These are phyloP conservation scores for Stegastes partitus DNA, from an alignment of 2,113 vertebrate species.

Conservation along the genomic window DNA sequence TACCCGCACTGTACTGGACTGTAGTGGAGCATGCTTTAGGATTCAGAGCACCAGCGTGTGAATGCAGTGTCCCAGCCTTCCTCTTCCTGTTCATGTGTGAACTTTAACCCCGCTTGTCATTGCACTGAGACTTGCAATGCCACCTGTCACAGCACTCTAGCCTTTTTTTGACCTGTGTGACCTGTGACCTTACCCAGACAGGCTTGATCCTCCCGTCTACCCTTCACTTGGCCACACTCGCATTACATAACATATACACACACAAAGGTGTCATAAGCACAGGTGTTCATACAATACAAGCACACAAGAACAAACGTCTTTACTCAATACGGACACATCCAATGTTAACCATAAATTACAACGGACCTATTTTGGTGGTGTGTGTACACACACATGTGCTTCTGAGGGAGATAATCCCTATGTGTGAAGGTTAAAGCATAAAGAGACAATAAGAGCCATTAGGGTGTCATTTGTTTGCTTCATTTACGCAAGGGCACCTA, in stretches of 20 bases:
- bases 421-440: slow-evolving; percentile 60
- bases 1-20: slow-evolving; percentile 41
- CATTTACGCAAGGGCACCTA: slow-evolving; percentile 67
- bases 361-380: slow-evolving; percentile 20
- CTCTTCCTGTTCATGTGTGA: slow-evolving; percentile 49
- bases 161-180: slow-evolving; percentile 44
- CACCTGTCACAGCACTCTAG: slow-evolving; percentile 43
- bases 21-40: slow-evolving; percentile 67
- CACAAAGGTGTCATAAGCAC: neutral
- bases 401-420: slow-evolving; percentile 16
- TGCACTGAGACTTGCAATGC: slow-evolving; percentile 58
- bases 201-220: slow-evolving; percentile 5
- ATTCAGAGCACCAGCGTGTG: slow-evolving; percentile 52
- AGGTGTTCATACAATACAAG: slow-evolving; percentile 8
- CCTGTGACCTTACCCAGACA: slow-evolving; percentile 35
- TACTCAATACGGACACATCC: slow-evolving; percentile 7
- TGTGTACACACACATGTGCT: neutral
- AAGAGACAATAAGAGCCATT: slow-evolving; percentile 58
- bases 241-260: slow-evolving; percentile 12
- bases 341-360: slow-evolving; percentile 29
- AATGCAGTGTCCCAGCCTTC: slow-evolving; percentile 53
- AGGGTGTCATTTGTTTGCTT: slow-evolving; percentile 52
- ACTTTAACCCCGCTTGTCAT: slow-evolving; percentile 49
- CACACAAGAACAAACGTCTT: slow-evolving; percentile 5
- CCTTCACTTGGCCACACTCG: slow-evolving; percentile 21